Evolutionary conservation across 1,140 invertebrate species (phyloP), one percentile per base, ranked within the genome.

Genomic region (Drosophila carrolli): DNA sequence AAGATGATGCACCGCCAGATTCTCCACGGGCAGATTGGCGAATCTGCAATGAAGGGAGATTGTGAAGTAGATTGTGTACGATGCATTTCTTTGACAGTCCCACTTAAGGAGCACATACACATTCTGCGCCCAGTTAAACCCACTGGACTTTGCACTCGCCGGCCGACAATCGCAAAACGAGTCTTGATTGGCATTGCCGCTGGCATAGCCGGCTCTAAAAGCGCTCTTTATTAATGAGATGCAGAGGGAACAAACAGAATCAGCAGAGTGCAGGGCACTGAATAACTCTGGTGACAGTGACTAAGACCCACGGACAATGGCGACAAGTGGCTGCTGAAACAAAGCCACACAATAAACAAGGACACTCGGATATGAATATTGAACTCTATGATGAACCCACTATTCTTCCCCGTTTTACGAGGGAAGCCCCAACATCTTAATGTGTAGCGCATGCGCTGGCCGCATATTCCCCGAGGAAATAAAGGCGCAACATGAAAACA

Each of bases 31-130:
- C 40, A 91, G 79, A 63, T 94, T 94, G 29, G 95, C 93, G 93
- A 95, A 96, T 91, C 96, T 97, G 90, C 93, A 83, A 76, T 91
- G 8, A 56, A 11, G 5, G 14, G 23, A 23, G 23, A 32, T 16
- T 8, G 8, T 38, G 82, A 19, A 1, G 9, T 60, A 29, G 78
- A 43, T 71, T 43, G 11, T 47, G 63, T 65, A 67, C 68, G 63
- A 74, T 76, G 84, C 72, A 89, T 48, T 86, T 65, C 37, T 46
- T 79, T 71, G 35, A 59, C 43, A 16, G 38, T 44, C 35, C 35
- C 32, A 74, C 58, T 50, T 38, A 8, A 19, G 40, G 11, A 32
- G 32, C 44, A 71, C 51, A 60, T 19, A 53, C 14, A 66, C 59
- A 62, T 44, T 47, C 55, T 54, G 46, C 63, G 65, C 79, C 47